Base-by-base conservation (phyloP, 2,797 vertebrate genomes). In the Loris lydekkerianus region DNA sequence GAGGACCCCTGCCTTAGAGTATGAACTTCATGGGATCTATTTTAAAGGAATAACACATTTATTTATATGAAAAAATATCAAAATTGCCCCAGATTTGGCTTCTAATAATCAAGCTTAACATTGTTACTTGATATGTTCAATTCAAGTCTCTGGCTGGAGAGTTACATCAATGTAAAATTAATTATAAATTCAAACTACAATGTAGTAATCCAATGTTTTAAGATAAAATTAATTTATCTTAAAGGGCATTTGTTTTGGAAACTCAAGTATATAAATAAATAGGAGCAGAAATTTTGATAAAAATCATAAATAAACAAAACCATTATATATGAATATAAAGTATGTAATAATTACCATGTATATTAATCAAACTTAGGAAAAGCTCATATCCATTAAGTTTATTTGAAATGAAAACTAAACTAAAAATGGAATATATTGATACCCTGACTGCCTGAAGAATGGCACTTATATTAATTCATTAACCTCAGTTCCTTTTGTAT, bases 251-350 rank as follows among this genome's bases (percentile, higher is more conserved):
- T 90, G 21, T 70, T 92, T 81, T 31, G 4, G 58, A 81, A 9
- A 80, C 29, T 86, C 72, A 91, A 91, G 18, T 40, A 27, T 1
- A 94, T 85, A 69, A 87, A 49, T 21, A 37, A 77, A 69, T 15
- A 91, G n/a, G 37, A 76, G 8, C n/a, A 82, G 25, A 94, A 76
- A 95, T 65, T 75, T 25, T 77, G 31, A 76, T 77, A 82, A 87
- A 93, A 80, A 65, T 37, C 4, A 58, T 58, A 29, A n/a, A 53
- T 25, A 67, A 61, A 43, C 27, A 83, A 82, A 92, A n/a, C 34
- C 25, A 86, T 3, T 40, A 69, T 11, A 53, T 75, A 67, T 29
- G 4, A 90, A 56, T 40, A 10, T 21, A 34, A 86, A 58, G 2
- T 25, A 87, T 18, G 27, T 53, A 89, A 80, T 23, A 46, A 31